Base-by-base conservation (phyloP, 2,888 invertebrate species). In the Venustoraphidia nigricollis region DNA sequence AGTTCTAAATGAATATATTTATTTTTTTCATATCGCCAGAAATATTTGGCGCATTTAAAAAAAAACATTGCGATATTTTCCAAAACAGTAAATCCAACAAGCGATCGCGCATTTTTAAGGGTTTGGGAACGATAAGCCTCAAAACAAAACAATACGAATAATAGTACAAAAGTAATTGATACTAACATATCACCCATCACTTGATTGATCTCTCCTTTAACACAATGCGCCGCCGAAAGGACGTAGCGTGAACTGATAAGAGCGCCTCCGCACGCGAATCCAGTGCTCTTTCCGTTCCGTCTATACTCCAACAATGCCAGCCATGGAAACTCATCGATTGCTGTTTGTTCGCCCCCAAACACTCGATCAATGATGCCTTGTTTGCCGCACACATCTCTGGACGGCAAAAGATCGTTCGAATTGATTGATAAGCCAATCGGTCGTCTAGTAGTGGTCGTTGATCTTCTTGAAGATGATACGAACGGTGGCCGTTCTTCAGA, bases 101-200 rank as follows among this genome's bases (percentile, higher is more conserved):
- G n/a, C n/a, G n/a, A n/a, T n/a, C n/a, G n/a, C 2, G 4, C 41
- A 11, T 46, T 41, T 46, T 69, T 70, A 34, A 60, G 88, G 88
- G 39, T 65, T 77, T 35, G 90, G 91, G 62, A 85, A 81, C 54
- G 92, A 92, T 54, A 73, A 83, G 57, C 55, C 82, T 47, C 84
- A 91, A 58, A 77, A 91, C 41, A 94, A 95, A 50, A 75, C 87
- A 40, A 68, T 93, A 62, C 81, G 90, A 49, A 84, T 17, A 17
- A 47, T 9, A 41, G 17, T 27, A 27, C 9, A 41, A 36, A 36
- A 40, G 13, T 45, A 14, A 36, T 44, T 34, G 34, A 40, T 47
- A 64, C 71, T 67, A 58, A 73, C 73, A 73, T 65, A 45, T 50
- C 62, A 43, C 68, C 70, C 11, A 57, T 50, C 52, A 54, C 53